These are phyloP conservation scores for Myotis planiceps DNA, from an alignment of 2,797 vertebrate species.

Conservation along the genomic window DNA sequence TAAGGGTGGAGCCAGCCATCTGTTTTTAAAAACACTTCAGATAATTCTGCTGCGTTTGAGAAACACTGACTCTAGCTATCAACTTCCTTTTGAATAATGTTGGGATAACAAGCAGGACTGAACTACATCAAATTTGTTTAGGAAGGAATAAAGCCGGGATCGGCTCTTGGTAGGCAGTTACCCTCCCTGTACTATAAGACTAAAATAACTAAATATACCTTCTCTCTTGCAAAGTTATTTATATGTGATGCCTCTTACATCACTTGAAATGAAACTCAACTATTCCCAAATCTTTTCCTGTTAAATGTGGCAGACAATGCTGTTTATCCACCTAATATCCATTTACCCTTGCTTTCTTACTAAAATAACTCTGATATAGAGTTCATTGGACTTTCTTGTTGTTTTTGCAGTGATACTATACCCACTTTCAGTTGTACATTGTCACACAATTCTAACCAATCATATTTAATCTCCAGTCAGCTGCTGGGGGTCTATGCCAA, in stretches of 20 bases:
- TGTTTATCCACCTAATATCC: neutral
- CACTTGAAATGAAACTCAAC: conserved; percentile 1
- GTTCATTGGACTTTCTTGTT: neutral
- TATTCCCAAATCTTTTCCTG: neutral
- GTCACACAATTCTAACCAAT: neutral
- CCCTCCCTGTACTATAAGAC: neutral
- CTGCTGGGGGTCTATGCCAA: neutral
- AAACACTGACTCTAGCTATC: neutral
- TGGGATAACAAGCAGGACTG: neutral
- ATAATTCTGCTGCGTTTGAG: neutral
- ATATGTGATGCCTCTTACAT: neutral
- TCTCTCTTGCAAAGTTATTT: neutral
- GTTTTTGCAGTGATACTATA: neutral
- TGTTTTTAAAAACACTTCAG: neutral
- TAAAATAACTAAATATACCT: neutral
- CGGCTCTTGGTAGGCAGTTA: neutral
- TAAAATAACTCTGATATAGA: neutral
- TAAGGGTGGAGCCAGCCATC: too few relatives aligned
- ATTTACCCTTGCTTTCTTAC: neutral
- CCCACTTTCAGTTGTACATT: neutral
- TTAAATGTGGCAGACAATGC: neutral
- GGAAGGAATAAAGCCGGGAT: neutral
- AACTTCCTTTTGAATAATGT: neutral
- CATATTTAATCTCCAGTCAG: neutral
- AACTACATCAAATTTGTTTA: neutral